Base-by-base conservation (phyloP, 1,140 invertebrate species). In the Antheraea pernyi region DNA sequence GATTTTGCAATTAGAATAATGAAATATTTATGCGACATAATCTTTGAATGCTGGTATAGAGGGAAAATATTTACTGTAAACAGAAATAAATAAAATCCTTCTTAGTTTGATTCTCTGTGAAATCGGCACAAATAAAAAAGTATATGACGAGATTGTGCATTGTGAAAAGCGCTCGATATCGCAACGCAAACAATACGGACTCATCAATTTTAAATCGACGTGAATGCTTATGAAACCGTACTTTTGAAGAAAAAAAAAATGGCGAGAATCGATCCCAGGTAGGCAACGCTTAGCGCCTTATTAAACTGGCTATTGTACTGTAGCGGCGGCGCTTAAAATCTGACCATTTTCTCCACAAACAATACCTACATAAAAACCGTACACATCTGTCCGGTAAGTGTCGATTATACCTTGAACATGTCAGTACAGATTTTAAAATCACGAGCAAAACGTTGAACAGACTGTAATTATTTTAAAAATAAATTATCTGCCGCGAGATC, bases 261-360 rank as follows among this genome's bases (percentile, higher is more conserved):
- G 80, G 11, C 76, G 59, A 76, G 72, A 82, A 77, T 75, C 66
- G 67, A 67, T 19, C 65, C 71, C 87, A 89, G 85, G 87, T 89
- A 89, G 46, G 65, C 59, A 22, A 61, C 46, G 60, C 67, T 79
- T 82, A 82, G 78, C 80, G 80, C 82, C 82, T 84, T 77, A 71
- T 78, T 81, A 81, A 82, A 81, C 70, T 75, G 61, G 59, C 82
- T 75, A 87, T 90, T 90, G 84, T 89, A 16, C 46, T 53, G 13
- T 16, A 53, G 73, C 76, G 61, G 61, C 70, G 84, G 83, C 84
- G 86, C 83, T 82, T 86, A 81, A 77, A 74, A 66, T 74, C 68
- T 71, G 74, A 70, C 72, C 68, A 68, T 77, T 82, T 81, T 75
- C 79, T 74, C 69, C 19, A 48, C 65, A 58, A 62, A 71, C 58